Evolutionary conservation across 1,140 invertebrate species (phyloP).

Genomic region (Manduca sexta): DNA sequence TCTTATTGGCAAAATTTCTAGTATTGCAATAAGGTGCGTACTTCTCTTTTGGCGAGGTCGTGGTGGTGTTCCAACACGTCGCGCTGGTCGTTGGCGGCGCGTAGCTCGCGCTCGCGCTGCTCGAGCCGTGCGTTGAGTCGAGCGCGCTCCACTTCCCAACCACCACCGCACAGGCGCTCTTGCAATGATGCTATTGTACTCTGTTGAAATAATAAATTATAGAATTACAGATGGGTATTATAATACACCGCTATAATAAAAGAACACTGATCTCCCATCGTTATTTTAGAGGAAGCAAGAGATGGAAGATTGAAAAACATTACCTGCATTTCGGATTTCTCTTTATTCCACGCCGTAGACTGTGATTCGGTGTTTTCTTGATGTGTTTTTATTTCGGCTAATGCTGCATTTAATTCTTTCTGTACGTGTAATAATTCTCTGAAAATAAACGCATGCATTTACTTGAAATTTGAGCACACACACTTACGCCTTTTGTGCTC

Average conservation of each 20-base stretch:
- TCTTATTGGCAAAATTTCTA: no score
- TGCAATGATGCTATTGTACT: constrained; percentile 80
- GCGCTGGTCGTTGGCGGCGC: constrained; percentile 81
- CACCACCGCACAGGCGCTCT: constrained; percentile 74
- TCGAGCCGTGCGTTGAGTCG: constrained; percentile 80
- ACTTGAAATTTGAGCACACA: not conserved
- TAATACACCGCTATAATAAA: no score
- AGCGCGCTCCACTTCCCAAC: constrained; percentile 77
- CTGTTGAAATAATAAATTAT: constrained; percentile 45
- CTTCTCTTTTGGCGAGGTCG: constrained; percentile 60
- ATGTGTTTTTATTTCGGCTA: constrained; percentile 79
- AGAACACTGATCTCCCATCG: not conserved
- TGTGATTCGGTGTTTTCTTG: constrained; percentile 80
- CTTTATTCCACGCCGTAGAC: constrained; percentile 82
- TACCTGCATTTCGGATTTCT: constrained; percentile 82
- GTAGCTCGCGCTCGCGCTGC: constrained; percentile 84
- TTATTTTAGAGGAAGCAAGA: not conserved
- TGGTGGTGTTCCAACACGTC: constrained; percentile 74
- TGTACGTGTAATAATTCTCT: constrained; percentile 61
- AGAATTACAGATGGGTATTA: no score
- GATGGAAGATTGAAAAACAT: not conserved
- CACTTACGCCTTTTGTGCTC: no score
- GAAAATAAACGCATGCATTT: constrained; percentile 13
- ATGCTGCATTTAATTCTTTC: constrained; percentile 75
- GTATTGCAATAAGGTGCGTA: constrained; percentile 9